A percentile compares a stretch with the other conserved stretches of the same genome.
Evolutionary conservation across 2,888 invertebrate species (phyloP).

Genomic region (Saturnia pavonia): DNA sequence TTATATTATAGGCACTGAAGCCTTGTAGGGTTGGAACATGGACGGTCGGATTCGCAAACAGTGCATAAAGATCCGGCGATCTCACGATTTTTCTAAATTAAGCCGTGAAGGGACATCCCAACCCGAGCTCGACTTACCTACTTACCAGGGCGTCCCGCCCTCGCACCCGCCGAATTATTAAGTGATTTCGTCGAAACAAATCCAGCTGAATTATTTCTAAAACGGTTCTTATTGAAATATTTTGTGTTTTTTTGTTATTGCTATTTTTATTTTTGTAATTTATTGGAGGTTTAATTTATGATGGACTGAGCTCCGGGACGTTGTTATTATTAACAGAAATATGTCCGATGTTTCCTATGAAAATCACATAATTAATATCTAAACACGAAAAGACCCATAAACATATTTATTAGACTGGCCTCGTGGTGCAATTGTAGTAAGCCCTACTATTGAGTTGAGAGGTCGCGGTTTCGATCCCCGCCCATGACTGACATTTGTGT

Average conservation of each 20-base stretch:
- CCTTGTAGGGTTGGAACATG: conserved; percentile 70
- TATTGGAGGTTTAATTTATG: conserved; percentile 43
- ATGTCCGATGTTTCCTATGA: background rate
- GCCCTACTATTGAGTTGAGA: too few species aligned
- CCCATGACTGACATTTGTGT: too few species aligned
- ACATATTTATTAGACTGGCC: background rate
- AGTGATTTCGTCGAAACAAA: conserved; percentile 68
- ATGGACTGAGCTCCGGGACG: conserved; percentile 18
- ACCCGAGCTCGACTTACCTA: conserved; percentile 57
- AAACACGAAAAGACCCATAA: background rate
- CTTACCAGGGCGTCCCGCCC: conserved; percentile 35
- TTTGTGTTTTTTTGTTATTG: conserved; percentile 11
- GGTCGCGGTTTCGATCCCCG: too few species aligned
- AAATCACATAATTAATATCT: background rate
- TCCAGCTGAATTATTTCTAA: conserved; percentile 54
- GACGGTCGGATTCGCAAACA: conserved; percentile 71
- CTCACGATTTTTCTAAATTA: conserved; percentile 73
- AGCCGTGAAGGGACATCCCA: conserved; percentile 68
- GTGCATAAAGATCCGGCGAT: conserved; percentile 72
- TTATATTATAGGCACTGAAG: conserved; percentile 63
- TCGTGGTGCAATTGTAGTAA: too few species aligned
- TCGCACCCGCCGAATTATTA: conserved; percentile 59
- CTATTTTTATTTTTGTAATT: conserved; percentile 38
- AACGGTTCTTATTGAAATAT: conserved; percentile 43
- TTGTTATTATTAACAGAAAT: background rate